Evolutionary conservation across 2,113 vertebrate genomes (phyloP).

Genomic region (Oncorhynchus nerka): DNA sequence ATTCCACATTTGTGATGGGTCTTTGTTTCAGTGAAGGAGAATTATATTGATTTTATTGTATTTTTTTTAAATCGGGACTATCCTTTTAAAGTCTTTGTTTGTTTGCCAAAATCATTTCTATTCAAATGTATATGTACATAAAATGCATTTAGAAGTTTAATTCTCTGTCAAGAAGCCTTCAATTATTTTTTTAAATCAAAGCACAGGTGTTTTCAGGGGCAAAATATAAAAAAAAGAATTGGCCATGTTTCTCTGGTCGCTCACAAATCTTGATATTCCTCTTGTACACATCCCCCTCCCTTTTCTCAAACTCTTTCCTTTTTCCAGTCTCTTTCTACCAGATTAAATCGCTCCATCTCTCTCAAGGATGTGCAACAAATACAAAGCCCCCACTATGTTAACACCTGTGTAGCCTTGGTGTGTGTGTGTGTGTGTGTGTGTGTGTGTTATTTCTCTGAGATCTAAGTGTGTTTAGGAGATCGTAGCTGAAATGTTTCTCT

Average conservation of each 20-base stretch:
- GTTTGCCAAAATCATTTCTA: conserved; percentile 64
- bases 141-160: not conserved
- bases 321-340: not conserved
- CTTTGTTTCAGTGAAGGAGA: not conserved
- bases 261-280: not conserved
- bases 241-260: not conserved
- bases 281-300: not conserved
- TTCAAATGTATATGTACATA: conserved; percentile 45
- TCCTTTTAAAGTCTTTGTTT: conserved; percentile 11
- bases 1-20: not conserved
- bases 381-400: not conserved
- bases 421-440: conserved; percentile 15
- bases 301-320: not conserved
- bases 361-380: not conserved
- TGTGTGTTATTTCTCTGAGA: conserved; percentile 7
- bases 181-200: conserved; percentile 1
- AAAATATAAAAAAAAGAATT: not conserved
- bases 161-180: conserved; percentile 16
- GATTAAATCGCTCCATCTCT: not conserved
- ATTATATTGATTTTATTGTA: not conserved
- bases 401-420: not conserved
- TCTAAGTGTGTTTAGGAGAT: conserved; percentile 20
- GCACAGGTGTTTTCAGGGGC: not conserved
- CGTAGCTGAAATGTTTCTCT: conserved; percentile 15
- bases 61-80: not conserved